Evolutionary conservation across 2,113 vertebrate genomes (phyloP), one percentile per base, ranked within the genome.

Genomic region (Rhea pennata): DNA sequence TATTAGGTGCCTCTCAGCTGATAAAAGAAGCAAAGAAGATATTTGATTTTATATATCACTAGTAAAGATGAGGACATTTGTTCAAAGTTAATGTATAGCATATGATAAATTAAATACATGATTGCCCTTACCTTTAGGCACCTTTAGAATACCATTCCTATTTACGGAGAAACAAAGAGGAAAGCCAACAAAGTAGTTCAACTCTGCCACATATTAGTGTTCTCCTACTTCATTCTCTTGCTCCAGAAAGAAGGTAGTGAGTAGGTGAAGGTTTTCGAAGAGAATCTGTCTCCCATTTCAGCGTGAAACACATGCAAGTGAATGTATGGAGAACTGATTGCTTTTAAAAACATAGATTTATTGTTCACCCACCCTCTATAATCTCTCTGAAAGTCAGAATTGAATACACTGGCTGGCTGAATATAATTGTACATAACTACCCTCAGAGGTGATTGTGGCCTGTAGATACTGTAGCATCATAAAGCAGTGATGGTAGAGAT

Each of bases 301-400:
- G 17, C 29, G 27, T 10, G 27, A 74, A 70, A 46, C 15, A 15
- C 26, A 12, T 10, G 12, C 3, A 27, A 72, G 5, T 58, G 2
- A 11, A 33, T 26, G 7, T 6, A n/a, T 15, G 33, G 19, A 64
- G 39, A 87, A 33, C 6, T 69, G 46, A 51, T 33, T 82, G 12
- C 6, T 87, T 72, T 86, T 31, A 36, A 31, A 80, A 92, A 73
- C 10, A 1, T 50, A 12, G 9, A 58, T 90, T 90, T 65, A 44
- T 23, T 44, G n/a, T 39, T 53, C n/a, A 48, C 15, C 33, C 29
- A 33, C 9, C 0, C 0, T 7, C 24, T n/a, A 12, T 9, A 1
- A 7, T 50, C 19, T 26, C 56, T 91, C 36, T 53, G 53, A 86
- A 86, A 77, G 20, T 50, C 40, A 50, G 39, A 67, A 51, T 0